Evolutionary conservation across 2,888 invertebrate genomes (phyloP), one percentile per base, ranked within the genome.

Genomic region (Cryptosula pallasiana): DNA sequence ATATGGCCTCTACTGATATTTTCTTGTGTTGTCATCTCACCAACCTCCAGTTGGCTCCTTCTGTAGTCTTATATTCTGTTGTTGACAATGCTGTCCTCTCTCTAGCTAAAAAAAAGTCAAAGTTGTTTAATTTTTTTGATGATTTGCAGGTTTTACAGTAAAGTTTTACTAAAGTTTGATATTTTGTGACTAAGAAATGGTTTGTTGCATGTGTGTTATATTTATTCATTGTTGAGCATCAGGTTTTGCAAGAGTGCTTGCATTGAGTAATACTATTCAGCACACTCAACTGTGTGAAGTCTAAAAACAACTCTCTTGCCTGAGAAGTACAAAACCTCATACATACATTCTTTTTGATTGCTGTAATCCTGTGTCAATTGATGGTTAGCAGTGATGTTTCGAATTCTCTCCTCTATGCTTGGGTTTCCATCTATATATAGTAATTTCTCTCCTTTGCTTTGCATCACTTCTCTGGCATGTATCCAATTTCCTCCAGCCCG

Each of bases 401-500:
- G 9, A 16, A 63, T 27, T 34, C 63, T 32, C 5, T 70, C 70
- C 23, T 70, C 70, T 23, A 70, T 27, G 32, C 45, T 35, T 9
- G 70, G 70, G 2, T n/a, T 20, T 71, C 74, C 74, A 57, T 74
- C 73, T 25, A 74, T 69, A 45, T 70, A 74, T 36, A 73, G 35
- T n/a, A 71, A 71, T 32, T 71, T 72, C 13, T 55, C 27, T 25
- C 74, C 74, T 25, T 57, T 55, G 25, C 73, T 73, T 45, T 74
- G 74, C 5, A 72, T 34, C 16, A 74, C 73, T 36, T 74, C 73
- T 32, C 36, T 69, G 29, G 73, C 73, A 54, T 74, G 74, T 63
- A 71, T 45, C 74, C 74, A 74, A 54, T 54, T 69, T 0, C 74
- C 74, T 13, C 74, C 74, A 1, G 71, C 71, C 3, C 73, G 32